Conservation (phyloP, 2,888 invertebrate species). For the Chaetoderma sp. region DNA sequence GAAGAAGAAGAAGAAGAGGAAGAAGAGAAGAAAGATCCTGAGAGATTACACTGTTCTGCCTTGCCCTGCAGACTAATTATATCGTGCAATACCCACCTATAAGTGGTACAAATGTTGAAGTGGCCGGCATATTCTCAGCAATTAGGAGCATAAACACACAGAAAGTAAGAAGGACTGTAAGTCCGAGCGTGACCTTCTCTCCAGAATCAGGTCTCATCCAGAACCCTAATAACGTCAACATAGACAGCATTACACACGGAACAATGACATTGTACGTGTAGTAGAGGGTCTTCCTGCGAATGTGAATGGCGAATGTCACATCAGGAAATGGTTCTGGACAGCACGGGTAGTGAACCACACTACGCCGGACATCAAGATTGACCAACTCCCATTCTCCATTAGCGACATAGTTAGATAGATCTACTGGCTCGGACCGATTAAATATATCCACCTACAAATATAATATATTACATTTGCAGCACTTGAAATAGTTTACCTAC, state of each 20-base stretch:
- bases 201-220: conserved; percentile 70
- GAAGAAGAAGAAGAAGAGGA: no score
- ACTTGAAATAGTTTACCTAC: no score
- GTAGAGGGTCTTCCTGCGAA: conserved; percentile 70
- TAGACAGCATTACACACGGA: conserved; percentile 70
- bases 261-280: conserved; percentile 68
- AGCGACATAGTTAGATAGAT: conserved; percentile 61
- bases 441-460: conserved; percentile 63
- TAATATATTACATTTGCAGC: no score
- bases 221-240: conserved; percentile 69
- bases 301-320: conserved; percentile 72
- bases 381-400: conserved; percentile 67
- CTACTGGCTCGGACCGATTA: conserved; percentile 54
- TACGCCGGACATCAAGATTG: conserved; percentile 52
- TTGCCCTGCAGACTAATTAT: no score
- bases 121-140: conserved; percentile 71
- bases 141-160: conserved; percentile 70
- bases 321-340: conserved; percentile 66
- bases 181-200: conserved; percentile 69
- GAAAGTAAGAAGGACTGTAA: conserved; percentile 70
- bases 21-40: no score
- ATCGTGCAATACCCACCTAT: conserved; percentile 65
- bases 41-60: no score
- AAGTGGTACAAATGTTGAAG: conserved; percentile 70
- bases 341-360: conserved; percentile 64